Percentiles rank a stretch among this genome's conserved stretches.
These are phyloP conservation scores for Acanthisitta chloris DNA, from an alignment of 2,113 vertebrate genomes.

Conservation along the genomic window DNA sequence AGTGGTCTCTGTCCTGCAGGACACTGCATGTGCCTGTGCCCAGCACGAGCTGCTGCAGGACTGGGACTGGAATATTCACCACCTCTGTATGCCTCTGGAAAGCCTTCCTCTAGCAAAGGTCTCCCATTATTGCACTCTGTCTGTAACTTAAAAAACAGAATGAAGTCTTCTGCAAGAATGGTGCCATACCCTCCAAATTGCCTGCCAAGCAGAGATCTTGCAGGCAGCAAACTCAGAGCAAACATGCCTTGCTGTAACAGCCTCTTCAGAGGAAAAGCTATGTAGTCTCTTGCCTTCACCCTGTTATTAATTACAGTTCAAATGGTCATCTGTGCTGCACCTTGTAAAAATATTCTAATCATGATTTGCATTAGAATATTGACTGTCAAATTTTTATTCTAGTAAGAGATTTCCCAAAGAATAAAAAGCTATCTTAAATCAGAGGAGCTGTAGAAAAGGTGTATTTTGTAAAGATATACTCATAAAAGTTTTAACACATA, in stretches of 20 bases:
- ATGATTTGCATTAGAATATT: background rate
- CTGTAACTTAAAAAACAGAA: background rate
- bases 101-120: slow-evolving; percentile 12
- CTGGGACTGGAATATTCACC: background rate
- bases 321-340: background rate
- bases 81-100: slow-evolving; percentile 28
- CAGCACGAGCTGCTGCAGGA: background rate
- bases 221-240: background rate
- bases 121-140: background rate
- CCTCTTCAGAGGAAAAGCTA: background rate
- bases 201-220: background rate
- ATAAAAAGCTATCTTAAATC: background rate
- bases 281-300: background rate
- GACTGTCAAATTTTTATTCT: background rate
- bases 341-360: background rate
- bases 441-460: background rate
- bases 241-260: background rate
- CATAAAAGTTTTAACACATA: background rate
- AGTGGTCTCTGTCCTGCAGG: background rate
- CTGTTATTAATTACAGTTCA: background rate
- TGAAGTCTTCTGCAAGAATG: background rate
- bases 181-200: background rate
- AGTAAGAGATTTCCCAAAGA: background rate
- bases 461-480: background rate
- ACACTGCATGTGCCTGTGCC: background rate